Conservation (phyloP, 2,113 vertebrate species). For the Dinomys branickii region DNA sequence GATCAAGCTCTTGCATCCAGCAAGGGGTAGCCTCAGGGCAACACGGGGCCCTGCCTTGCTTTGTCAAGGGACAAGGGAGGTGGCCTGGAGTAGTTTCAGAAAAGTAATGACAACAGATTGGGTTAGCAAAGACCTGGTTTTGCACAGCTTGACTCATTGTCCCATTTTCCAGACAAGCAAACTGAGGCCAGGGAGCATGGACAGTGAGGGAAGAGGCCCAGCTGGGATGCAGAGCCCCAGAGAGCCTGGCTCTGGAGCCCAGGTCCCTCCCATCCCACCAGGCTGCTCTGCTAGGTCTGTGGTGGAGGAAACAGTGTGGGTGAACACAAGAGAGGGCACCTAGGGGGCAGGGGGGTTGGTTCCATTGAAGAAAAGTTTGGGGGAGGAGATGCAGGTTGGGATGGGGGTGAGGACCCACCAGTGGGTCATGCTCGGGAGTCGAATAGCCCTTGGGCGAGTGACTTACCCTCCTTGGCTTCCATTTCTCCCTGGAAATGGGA, state of each 20-base stretch:
- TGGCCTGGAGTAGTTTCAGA: neutral
- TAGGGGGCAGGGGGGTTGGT: accelerated
- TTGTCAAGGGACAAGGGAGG: neutral
- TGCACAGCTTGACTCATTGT: neutral
- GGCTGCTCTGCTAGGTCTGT: neutral
- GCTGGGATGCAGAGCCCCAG: neutral
- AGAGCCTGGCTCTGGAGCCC: neutral
- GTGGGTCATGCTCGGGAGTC: neutral
- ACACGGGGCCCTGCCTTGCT: no score
- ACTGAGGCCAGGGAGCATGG: neutral
- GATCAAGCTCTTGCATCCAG: neutral
- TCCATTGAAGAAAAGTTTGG: neutral
- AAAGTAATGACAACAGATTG: neutral
- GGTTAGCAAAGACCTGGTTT: neutral
- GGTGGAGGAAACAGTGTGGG: neutral
- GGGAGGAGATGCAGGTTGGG: neutral
- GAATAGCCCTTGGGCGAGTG: neutral
- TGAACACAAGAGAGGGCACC: accelerated
- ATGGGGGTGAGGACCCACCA: neutral
- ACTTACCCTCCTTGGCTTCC: neutral
- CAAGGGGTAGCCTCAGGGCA: neutral
- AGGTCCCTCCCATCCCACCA: accelerated
- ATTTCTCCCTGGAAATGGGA: neutral
- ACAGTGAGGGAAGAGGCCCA: neutral
- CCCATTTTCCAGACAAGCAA: neutral